A percentile compares a stretch with the other conserved stretches of the same genome.
phyloP scores from a whole-genome alignment of 2,113 vertebrate species.

The Leucoraja erinaceus region DNA sequence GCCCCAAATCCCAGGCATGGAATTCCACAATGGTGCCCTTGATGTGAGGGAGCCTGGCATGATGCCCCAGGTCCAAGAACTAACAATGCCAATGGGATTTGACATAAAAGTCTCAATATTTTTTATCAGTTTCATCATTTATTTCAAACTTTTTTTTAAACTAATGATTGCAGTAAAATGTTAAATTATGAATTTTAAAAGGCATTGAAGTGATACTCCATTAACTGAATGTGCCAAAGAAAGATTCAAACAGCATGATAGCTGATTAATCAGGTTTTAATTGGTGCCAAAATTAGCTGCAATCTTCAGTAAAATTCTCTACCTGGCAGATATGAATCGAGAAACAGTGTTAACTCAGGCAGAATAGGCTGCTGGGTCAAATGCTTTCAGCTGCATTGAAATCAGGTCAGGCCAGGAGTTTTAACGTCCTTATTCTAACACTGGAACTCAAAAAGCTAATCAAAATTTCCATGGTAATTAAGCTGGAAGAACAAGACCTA shows the following conservation, averaged over 20 bases:
- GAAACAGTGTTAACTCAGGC: neutral
- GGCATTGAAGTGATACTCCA: neutral
- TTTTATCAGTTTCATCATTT: neutral
- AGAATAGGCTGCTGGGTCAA: neutral
- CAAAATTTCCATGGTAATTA: neutral
- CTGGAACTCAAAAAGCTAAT: neutral
- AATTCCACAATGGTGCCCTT: neutral
- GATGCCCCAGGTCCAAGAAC: neutral
- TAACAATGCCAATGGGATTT: neutral
- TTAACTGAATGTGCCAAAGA: neutral
- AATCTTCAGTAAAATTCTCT: neutral
- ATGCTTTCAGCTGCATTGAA: neutral
- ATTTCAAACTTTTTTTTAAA: neutral
- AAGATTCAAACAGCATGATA: neutral
- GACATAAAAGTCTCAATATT: neutral
- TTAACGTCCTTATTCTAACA: neutral
- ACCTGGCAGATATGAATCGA: neutral
- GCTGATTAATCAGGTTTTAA: conserved; percentile 2
- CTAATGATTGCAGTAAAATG: neutral
- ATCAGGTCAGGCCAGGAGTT: neutral
- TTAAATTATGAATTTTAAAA: neutral
- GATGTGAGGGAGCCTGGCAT: neutral
- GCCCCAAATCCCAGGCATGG: neutral
- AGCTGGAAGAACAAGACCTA: neutral
- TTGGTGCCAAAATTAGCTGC: neutral